These are phyloP conservation scores for Subacronicta megacephala DNA, from an alignment of 2,888 invertebrate genomes.

Conservation along the genomic window DNA sequence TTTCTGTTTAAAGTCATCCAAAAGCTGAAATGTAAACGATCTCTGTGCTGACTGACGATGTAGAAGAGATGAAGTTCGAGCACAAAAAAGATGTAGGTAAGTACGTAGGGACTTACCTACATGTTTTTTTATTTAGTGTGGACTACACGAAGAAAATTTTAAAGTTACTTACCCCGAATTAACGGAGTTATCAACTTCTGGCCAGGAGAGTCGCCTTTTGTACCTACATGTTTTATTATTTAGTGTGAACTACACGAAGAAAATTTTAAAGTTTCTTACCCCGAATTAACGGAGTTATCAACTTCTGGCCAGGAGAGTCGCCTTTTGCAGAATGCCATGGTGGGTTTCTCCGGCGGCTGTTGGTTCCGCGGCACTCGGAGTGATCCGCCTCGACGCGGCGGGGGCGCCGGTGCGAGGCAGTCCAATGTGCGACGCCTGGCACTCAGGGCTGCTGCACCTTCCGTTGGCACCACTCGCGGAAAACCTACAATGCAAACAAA, in stretches of 20 bases:
- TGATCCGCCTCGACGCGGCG: conserved; percentile 88
- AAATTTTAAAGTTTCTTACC: conserved; percentile 87
- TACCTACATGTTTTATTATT: too few species aligned
- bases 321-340: conserved; percentile 93
- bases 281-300: conserved; percentile 94
- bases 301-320: conserved; percentile 96
- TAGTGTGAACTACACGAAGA: too few species aligned
- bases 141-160: too few species aligned
- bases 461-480: conserved; percentile 93
- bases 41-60: too few species aligned
- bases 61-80: too few species aligned
- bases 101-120: too few species aligned
- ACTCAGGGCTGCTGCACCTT: conserved; percentile 90
- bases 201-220: conserved; percentile 94
- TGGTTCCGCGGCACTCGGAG: conserved; percentile 89
- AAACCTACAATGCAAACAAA: conserved; percentile 84
- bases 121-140: too few species aligned
- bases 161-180: conserved; percentile 92
- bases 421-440: conserved; percentile 91
- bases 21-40: too few species aligned
- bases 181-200: conserved; percentile 95
- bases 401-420: conserved; percentile 88
- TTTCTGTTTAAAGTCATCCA: too few species aligned
- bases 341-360: conserved; percentile 91
- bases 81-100: too few species aligned